phyloP scores from a whole-genome alignment of 2,113 vertebrate genomes.

The Eptesicus fuscus region DNA sequence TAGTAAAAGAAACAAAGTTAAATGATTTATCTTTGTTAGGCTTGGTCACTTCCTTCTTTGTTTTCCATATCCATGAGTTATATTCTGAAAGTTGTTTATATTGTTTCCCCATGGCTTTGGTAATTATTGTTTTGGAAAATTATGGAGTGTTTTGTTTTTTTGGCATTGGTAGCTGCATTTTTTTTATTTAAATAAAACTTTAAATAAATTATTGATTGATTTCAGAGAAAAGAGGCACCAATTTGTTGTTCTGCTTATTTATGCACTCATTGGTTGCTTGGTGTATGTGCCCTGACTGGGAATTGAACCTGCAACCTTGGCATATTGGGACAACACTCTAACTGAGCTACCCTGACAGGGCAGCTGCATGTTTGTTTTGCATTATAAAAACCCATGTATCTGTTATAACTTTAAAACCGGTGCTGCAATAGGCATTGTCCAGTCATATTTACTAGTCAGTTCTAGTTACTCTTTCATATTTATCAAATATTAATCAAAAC shows the following conservation, averaged over 20 bases:
- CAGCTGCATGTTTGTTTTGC: background rate
- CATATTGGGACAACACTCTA: no score
- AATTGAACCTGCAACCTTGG: no score
- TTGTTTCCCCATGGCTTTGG: background rate
- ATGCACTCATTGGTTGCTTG: no score
- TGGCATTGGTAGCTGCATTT: background rate
- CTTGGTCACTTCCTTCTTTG: background rate
- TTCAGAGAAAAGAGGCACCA: no score
- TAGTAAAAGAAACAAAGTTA: background rate
- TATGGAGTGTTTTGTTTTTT: background rate
- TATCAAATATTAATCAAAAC: background rate
- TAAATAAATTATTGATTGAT: background rate
- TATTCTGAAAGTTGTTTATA: conserved; percentile 16
- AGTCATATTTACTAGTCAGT: background rate
- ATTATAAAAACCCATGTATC: background rate
- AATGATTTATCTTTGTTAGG: background rate
- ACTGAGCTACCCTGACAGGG: no score
- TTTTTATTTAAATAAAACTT: background rate
- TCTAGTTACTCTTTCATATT: background rate
- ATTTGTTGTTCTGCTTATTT: no score
- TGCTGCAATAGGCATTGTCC: background rate
- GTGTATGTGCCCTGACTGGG: no score
- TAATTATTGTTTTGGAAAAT: background rate
- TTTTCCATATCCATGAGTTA: background rate
- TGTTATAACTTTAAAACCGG: background rate